A percentile compares a stretch with the other conserved stretches of the same genome.
These are phyloP conservation scores for Athene cunicularia DNA, from an alignment of 2,113 vertebrate species.

Conservation along the genomic window DNA sequence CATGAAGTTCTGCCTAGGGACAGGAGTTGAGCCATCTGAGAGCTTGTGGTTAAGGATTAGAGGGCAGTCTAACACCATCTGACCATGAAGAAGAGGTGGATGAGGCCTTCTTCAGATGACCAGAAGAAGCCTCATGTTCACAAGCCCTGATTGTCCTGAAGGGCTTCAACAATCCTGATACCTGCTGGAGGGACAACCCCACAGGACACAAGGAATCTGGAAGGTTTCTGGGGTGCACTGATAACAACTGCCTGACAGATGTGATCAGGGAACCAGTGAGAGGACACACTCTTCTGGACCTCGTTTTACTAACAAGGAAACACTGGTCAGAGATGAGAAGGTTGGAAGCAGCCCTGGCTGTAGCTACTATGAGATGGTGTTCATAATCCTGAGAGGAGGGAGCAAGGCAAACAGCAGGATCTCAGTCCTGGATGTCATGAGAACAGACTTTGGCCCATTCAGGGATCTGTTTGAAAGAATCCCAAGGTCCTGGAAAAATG, in stretches of 20 bases:
- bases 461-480: not conserved
- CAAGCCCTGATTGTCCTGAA: not conserved
- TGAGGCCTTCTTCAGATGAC: not conserved
- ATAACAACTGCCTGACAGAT: not conserved
- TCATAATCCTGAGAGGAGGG: not conserved
- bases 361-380: not conserved
- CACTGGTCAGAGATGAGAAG: not conserved
- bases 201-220: not conserved
- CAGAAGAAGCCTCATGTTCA: not conserved
- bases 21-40: not conserved
- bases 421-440: not conserved
- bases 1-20: not conserved
- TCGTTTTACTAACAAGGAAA: not conserved
- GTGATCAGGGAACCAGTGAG: not conserved
- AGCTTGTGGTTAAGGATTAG: not conserved
- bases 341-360: not conserved
- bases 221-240: not conserved
- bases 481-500: not conserved
- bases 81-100: not conserved
- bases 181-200: not conserved
- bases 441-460: not conserved
- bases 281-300: not conserved
- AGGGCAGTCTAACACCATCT: fast-evolving
- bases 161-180: not conserved
- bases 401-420: not conserved